A percentile compares a stretch with the other conserved stretches of the same genome.
Conservation (phyloP, 2,797 vertebrate species). For the Nothura maculosa region DNA sequence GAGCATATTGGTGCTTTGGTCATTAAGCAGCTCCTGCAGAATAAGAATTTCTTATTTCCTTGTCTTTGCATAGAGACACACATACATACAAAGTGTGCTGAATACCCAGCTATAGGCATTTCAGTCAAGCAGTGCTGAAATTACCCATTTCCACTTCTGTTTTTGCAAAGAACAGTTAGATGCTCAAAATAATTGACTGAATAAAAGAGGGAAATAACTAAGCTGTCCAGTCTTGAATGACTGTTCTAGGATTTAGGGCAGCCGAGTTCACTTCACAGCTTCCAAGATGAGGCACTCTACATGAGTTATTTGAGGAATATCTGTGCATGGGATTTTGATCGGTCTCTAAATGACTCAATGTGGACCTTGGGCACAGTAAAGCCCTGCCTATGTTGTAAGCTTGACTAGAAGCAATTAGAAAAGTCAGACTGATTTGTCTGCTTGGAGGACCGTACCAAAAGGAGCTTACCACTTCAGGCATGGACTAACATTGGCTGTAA, state of each 20-base stretch:
- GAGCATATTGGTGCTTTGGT: background rate
- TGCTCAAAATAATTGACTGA: background rate
- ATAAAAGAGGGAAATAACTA: background rate
- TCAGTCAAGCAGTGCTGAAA: background rate
- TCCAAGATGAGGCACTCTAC: background rate
- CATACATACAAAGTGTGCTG: background rate
- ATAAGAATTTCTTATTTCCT: background rate
- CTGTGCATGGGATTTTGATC: background rate
- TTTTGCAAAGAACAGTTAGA: background rate
- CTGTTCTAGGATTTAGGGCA: background rate
- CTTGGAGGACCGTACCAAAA: background rate
- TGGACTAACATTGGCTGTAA: background rate
- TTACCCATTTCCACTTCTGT: background rate
- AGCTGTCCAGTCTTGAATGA: background rate
- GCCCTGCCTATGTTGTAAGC: background rate
- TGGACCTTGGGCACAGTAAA: background rate
- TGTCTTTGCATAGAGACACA: background rate
- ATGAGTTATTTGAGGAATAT: background rate
- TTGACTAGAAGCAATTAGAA: background rate
- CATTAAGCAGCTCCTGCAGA: background rate
- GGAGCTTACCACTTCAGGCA: background rate
- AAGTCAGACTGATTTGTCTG: background rate
- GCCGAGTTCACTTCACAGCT: background rate
- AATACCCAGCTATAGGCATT: background rate
- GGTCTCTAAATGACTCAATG: background rate